Evolutionary conservation across 2,888 invertebrate genomes (phyloP).

Genomic region (Bombylius discolor): DNA sequence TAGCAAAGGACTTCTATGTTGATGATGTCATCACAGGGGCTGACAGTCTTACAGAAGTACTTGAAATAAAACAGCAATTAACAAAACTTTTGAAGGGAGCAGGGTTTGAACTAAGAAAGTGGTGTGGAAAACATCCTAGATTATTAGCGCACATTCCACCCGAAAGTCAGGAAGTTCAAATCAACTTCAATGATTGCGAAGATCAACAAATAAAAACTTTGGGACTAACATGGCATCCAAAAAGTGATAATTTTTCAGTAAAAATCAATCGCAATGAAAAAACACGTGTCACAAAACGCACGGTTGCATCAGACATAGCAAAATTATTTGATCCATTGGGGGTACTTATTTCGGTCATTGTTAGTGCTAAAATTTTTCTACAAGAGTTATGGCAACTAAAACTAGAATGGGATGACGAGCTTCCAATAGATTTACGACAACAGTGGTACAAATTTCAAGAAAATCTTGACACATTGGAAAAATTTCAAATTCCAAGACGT

Average conservation of each 20-base stretch:
- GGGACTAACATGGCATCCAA: constrained; percentile 7
- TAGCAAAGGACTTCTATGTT: neutral
- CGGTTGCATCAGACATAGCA: neutral
- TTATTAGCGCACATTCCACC: neutral
- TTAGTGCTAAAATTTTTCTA: constrained; percentile 4
- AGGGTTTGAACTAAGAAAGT: neutral
- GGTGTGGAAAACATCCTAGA: neutral
- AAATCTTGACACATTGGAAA: neutral
- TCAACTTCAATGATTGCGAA: neutral
- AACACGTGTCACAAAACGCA: neutral
- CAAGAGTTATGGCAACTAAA: constrained; percentile 4
- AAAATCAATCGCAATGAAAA: neutral
- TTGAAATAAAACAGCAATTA: neutral
- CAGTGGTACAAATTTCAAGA: neutral
- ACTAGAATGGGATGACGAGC: constrained; percentile 6
- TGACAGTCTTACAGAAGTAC: neutral
- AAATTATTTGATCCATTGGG: constrained; percentile 5
- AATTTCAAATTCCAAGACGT: neutral
- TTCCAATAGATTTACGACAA: neutral
- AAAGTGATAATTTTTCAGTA: constrained; percentile 7
- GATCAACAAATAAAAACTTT: neutral
- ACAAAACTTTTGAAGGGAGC: neutral
- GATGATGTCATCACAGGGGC: constrained; percentile 1
- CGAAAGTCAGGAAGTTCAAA: neutral
- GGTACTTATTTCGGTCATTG: neutral